Base-by-base conservation (phyloP, 2,888 invertebrate genomes). In the Leuctra nigra region DNA sequence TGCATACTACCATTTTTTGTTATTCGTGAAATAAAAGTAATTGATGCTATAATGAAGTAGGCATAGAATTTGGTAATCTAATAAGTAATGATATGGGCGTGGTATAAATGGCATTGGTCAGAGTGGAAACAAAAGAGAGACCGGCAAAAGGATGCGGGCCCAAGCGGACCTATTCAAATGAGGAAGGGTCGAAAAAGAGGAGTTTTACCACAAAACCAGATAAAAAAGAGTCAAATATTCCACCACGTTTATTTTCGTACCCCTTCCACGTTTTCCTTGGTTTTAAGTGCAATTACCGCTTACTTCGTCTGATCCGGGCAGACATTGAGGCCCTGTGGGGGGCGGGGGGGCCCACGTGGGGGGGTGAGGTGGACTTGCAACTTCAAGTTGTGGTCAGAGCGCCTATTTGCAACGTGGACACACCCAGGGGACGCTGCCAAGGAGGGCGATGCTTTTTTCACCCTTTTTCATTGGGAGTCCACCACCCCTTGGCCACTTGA, bases 171-270 rank as follows among this genome's bases (percentile, higher is more conserved):
- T 35, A 50, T 59, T 59, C 55, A 56, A 57, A 59, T 59, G 57
- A 59, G 57, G 56, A 59, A 55, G 54, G 56, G 54, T 59, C 54
- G 59, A 56, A 56, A 22, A 56, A 56, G 56, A 56, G 48, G 59
- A 55, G 57, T 59, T 59, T 59, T 59, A 57, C 59, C 59, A 57
- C 59, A 59, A 57, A 59, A 59, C 59, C 57, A 57, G 57, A 59
- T 59, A 59, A 57, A 59, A 59, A 59, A 59, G 59, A 57, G 54
- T 57, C 38, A 59, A 59, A 59, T 59, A 59, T 59, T 57, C 59
- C 46, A 53, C 52, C 57, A 52, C 59, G 59, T 59, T 59, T 59
- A 59, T 59, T 59, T 59, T 59, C 47, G 36, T 44, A 39, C 57
- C 38, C 52, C 54, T 39, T 24, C 24, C 25, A 29, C 23, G 39